Evolutionary conservation across 1,140 invertebrate genomes (phyloP), one percentile per base, ranked within the genome.

Genomic region (Leguminivora glycinivorella): DNA sequence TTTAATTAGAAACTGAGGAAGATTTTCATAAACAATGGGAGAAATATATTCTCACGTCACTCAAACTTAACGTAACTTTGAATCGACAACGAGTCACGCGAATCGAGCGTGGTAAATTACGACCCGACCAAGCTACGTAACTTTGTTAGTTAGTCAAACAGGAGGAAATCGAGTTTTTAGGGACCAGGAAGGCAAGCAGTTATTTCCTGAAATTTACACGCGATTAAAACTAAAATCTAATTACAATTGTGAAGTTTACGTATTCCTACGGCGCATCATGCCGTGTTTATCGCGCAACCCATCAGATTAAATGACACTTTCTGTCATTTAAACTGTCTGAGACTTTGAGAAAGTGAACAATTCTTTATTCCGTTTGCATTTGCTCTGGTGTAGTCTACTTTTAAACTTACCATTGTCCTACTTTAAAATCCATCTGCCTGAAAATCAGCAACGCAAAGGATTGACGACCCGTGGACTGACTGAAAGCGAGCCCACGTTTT

Each of bases 1-100:
- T 63, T 63, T 31, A 52, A 52, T 52, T 31, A 63, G 25, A 29
- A 29, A 63, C 7, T 63, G 14, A 31, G 58, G 58, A 31, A 63
- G 47, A 63, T 29, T n/a, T 63, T 12, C 26, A 10, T 31, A 63
- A 17, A 63, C 58, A 29, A 63, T 63, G 58, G 14, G 14, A 6
- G 58, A 17, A 17, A 63, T 22, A 29, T 29, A 17, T 63, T 63
- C 25, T 24, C 58, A 63, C 58, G n/a, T 14, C 22, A 63, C 47
- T 52, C 47, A 52, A 52, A n/a, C 40, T 43, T 6, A 43, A 52
- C 47, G 47, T 52, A 52, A 52, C 19, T 22, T 52, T n/a, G 19
- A 52, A 52, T 22, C 19, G 19, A 52, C 47, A 22, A 22, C 19
- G 7, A 22, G 47, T 22, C 47, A 52, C 47, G 47, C 47, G 22